Evolutionary conservation across 2,888 invertebrate species (phyloP), one percentile per base, ranked within the genome.

Genomic region (Drosophila mercatorum): DNA sequence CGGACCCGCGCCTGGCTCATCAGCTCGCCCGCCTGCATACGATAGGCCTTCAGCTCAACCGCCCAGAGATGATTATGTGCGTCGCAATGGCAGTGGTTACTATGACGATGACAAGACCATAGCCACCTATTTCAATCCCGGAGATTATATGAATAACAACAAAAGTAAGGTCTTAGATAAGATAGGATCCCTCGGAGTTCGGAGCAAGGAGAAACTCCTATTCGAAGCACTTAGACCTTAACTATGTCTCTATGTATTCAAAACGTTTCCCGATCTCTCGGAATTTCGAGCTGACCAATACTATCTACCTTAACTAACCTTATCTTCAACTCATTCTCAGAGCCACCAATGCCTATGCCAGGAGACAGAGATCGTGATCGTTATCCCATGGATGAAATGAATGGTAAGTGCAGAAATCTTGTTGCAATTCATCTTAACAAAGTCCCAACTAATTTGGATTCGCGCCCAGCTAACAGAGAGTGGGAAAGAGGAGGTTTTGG

Each of bases 51-150:
- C 78, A 5, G 57, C 77, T 0, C 77, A 52, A 2, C 73, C 77
- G 2, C 81, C 83, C 0, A 61, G 87, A 3, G 87, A 82, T 58
- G 83, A 83, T 0, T 83, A 84, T 31, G 60, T 87, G 28, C 72
- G 83, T 11, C 75, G 83, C 36, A 83, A 83, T 69, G 83, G 79
- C 31, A 88, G 86, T 31, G 83, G 85, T 5, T 88, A 90, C 56
- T 90, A 91, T 63, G 88, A 89, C 46, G 91, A 91, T 49, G 92
- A 92, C 56, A 92, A 92, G 68, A 89, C 90, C 8, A 93, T 93
- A 52, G 89, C 92, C 41, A 93, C 93, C 1, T 93, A 90, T 67
- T 93, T 93, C 59, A 93, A 93, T 90, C 93, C 93, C 2, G 92
- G 91, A 43, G 93, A 93, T 47, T 93, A 93, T 6, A 78, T 88